phyloP scores from a whole-genome alignment of 2,888 invertebrate species.

The Labia minor region DNA sequence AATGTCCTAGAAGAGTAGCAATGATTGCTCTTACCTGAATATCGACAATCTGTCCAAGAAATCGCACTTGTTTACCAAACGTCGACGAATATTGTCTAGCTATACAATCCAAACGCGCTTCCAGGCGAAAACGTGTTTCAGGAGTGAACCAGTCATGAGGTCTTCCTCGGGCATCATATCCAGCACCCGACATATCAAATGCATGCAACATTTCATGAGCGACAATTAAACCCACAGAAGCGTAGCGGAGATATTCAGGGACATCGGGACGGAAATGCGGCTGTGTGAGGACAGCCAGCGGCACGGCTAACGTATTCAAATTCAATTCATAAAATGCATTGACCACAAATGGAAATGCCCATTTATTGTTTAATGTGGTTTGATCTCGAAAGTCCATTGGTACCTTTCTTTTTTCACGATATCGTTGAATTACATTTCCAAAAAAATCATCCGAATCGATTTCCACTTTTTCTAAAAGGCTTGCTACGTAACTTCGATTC shows the following conservation, averaged over 20 bases:
- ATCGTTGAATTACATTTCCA: constrained; percentile 36
- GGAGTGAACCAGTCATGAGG: constrained; percentile 37
- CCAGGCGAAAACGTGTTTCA: constrained; percentile 36
- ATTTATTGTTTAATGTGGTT: constrained; percentile 30
- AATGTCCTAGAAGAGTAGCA: too few relatives aligned
- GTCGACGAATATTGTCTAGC: constrained; percentile 38
- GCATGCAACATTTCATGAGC: constrained; percentile 43
- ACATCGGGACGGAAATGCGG: constrained; percentile 40
- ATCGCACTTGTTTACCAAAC: constrained; percentile 38
- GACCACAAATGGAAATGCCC: constrained; percentile 40
- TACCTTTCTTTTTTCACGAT: constrained; percentile 34
- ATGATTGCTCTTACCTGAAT: constrained; percentile 39
- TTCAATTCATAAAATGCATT: constrained; percentile 43
- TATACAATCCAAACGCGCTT: constrained; percentile 39
- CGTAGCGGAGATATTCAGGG: constrained; percentile 40
- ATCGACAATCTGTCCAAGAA: constrained; percentile 38
- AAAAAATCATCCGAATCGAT: constrained; percentile 38
- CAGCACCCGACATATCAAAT: constrained; percentile 35
- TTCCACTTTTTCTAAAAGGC: constrained; percentile 27
- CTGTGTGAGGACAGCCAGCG: constrained; percentile 41
- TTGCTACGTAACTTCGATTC: constrained; percentile 28
- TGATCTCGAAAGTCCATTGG: constrained; percentile 24
- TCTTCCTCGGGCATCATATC: constrained; percentile 34
- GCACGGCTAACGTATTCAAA: constrained; percentile 40
- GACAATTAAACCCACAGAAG: constrained; percentile 40